Evolutionary conservation across 2,888 invertebrate species (phyloP).

Genomic region (Nesidiocoris tenuis): DNA sequence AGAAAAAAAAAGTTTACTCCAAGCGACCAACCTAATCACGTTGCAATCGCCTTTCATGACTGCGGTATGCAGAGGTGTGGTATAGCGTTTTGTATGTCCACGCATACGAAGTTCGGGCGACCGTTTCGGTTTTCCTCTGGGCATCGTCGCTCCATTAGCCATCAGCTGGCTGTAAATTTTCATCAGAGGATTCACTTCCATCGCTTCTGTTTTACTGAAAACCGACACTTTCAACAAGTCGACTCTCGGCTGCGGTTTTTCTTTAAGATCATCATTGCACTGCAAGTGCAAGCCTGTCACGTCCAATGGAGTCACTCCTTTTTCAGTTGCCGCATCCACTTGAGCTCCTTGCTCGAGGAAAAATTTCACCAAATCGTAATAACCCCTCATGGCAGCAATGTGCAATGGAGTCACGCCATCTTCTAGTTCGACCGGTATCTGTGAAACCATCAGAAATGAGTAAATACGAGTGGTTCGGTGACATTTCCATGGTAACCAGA

Average conservation of each 20-base stretch:
- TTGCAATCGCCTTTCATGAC: conserved; percentile 58
- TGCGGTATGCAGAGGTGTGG: conserved; percentile 60
- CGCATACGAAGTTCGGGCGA: neutral
- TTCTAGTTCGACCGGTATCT: conserved; percentile 14
- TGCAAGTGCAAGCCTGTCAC: conserved; percentile 55
- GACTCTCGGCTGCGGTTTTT: too few species aligned
- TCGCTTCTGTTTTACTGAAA: too few species aligned
- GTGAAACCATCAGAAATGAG: too few species aligned
- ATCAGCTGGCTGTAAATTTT: conserved; percentile 18
- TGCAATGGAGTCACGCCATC: conserved; percentile 64
- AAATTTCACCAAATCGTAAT: conserved; percentile 57
- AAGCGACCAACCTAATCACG: too few species aligned
- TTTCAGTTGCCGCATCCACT: conserved; percentile 56
- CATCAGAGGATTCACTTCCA: neutral
- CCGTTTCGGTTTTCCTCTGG: conserved; percentile 37
- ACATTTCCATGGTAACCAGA: too few species aligned
- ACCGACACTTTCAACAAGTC: too few species aligned
- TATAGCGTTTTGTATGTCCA: conserved; percentile 47
- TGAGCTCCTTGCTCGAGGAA: conserved; percentile 60
- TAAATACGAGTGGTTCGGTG: too few species aligned
- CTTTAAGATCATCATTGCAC: too few species aligned
- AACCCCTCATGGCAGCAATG: conserved; percentile 60
- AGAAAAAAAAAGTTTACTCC: too few species aligned
- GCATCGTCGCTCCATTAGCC: conserved; percentile 46
- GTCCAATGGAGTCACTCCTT: conserved; percentile 58